Evolutionary conservation across 2,888 invertebrate species (phyloP), one percentile per base, ranked within the genome.

Genomic region (Pherbina coryleti): DNA sequence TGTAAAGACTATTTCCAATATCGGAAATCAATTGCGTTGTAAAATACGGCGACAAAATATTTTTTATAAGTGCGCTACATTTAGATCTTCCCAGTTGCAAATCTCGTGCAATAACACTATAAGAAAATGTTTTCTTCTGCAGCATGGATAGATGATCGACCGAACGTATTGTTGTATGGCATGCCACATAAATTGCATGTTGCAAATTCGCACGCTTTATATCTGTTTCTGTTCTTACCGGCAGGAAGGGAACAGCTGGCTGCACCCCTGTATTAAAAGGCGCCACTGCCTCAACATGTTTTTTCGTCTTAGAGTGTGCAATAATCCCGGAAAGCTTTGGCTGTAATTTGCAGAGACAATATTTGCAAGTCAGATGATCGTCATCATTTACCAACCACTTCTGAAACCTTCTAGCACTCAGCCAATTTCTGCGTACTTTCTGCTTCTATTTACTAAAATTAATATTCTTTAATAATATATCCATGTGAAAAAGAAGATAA

Each of bases 91-190:
- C 76, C 62, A 49, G 69, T 76, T 49, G 37, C 57, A 37, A 19
- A n/a, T n/a, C 49, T 9, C 8, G 69, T 7, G 74, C 74, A 49
- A 67, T 62, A 5, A 70, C 62, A 62, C 64, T 76, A 37, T 76
- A 70, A 31, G 5, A 17, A 64, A 76, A 76, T 69, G 64, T 37
- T 17, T 37, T 44, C 66, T 37, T 70, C 60, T 78, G 71, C 31
- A 75, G 31, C 31, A 31, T 31, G 31, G 31, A 31, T 9, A 60
- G 8, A 8, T 51, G 51, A 51, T 51, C 51, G 14, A 51, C 69
- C 7, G 72, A 62, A 19, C 75, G 49, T 19, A 76, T 73, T 51
- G 70, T 34, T 77, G 76, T 49, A 79, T 51, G 62, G 69, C 53
- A 55, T 76, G n/a, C n/a, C n/a, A n/a, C n/a, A n/a, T n/a, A n/a